Evolutionary conservation across 2,888 invertebrate species (phyloP).

Genomic region (Synergus gifuensis): DNA sequence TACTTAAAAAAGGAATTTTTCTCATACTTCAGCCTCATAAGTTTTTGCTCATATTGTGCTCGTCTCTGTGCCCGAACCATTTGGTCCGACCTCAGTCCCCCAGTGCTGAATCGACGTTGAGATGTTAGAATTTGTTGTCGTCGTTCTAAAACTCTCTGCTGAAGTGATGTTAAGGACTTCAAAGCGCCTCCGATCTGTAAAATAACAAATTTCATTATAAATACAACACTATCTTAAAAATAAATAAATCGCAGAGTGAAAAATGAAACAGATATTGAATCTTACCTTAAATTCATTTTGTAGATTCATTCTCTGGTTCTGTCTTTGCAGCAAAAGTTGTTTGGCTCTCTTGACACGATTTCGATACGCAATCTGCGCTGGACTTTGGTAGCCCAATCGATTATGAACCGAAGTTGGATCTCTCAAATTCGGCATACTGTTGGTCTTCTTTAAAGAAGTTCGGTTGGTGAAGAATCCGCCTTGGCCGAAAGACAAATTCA

Average conservation of each 20-base stretch:
- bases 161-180: conserved; percentile 65
- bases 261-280: conserved; percentile 39
- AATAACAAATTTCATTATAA: conserved; percentile 26
- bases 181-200: conserved; percentile 63
- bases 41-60: conserved; percentile 73
- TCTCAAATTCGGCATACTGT: conserved; percentile 71
- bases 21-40: conserved; percentile 73
- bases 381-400: conserved; percentile 74
- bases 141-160: conserved; percentile 68
- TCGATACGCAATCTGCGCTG: conserved; percentile 74
- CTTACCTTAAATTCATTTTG: conserved; percentile 71
- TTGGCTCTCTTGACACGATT: conserved; percentile 74
- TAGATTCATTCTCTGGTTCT: conserved; percentile 67
- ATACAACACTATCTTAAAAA: background rate
- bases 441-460: conserved; percentile 67
- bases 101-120: conserved; percentile 68
- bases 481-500: conserved; percentile 63
- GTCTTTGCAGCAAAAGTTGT: conserved; percentile 70
- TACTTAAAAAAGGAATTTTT: background rate
- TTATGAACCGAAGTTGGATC: conserved; percentile 75
- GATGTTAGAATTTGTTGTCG: conserved; percentile 69
- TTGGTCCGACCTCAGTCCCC: conserved; percentile 73
- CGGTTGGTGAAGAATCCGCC: conserved; percentile 65
- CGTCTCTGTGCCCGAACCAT: conserved; percentile 73
- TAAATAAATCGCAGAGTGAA: background rate